Evolutionary conservation across 1,140 invertebrate species (phyloP).

Genomic region (Drosophila setifemur): DNA sequence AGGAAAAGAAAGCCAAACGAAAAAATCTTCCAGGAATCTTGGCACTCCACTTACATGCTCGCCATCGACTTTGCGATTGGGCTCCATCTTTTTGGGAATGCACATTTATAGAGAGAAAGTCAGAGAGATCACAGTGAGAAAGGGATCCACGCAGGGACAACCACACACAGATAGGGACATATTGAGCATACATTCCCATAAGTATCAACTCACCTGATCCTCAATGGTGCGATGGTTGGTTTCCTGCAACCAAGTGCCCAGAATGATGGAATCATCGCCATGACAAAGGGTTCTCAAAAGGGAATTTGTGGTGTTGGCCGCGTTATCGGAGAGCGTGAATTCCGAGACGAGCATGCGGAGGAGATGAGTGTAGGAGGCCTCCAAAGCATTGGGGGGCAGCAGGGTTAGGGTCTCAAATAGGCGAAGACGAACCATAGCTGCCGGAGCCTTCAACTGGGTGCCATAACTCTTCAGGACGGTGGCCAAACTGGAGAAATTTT

Average conservation of each 20-base stretch:
- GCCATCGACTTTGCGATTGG: constrained; percentile 88
- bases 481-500: constrained; percentile 86
- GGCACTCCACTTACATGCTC: constrained; percentile 87
- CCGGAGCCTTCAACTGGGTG: constrained; percentile 95
- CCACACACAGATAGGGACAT: constrained; percentile 1
- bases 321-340: constrained; percentile 97
- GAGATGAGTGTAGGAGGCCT: constrained; percentile 93
- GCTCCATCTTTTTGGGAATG: constrained; percentile 87
- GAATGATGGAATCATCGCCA: constrained; percentile 93
- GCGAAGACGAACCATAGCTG: constrained; percentile 94
- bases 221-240: constrained; percentile 98
- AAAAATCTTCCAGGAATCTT: background rate
- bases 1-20: background rate
- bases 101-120: constrained; percentile 24
- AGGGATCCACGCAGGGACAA: constrained; percentile 1
- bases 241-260: constrained; percentile 95
- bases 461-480: constrained; percentile 95
- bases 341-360: constrained; percentile 97
- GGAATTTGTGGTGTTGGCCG: constrained; percentile 96
- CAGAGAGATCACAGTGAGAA: constrained; percentile 27
- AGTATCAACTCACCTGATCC: constrained; percentile 90
- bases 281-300: constrained; percentile 94
- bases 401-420: constrained; percentile 95
- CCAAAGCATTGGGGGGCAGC: constrained; percentile 92
- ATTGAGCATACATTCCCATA: background rate